These are phyloP conservation scores for Sarcophaga caerulescens DNA, from an alignment of 2,888 invertebrate genomes.

Conservation along the genomic window DNA sequence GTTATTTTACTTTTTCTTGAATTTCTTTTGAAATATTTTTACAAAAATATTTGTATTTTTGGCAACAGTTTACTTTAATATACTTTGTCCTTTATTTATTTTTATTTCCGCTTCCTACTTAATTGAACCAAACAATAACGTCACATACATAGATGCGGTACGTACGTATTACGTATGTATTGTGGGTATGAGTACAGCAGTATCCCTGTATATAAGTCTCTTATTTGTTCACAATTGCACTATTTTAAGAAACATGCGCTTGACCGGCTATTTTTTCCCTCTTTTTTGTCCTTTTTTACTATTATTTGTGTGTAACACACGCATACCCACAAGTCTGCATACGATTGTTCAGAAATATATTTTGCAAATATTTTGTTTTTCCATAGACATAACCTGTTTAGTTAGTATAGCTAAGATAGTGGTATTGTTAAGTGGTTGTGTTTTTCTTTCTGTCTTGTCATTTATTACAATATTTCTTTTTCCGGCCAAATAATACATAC, in stretches of 20 bases:
- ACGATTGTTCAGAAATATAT: not conserved
- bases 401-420: conserved; percentile 56
- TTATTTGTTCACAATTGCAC: conserved; percentile 15
- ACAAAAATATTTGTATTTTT: not conserved
- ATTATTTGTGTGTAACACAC: not conserved
- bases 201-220: not conserved
- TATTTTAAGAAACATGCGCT: conserved; percentile 62
- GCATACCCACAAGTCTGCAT: not conserved
- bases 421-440: conserved; percentile 49
- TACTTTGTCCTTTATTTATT: conserved; percentile 14
- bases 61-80: conserved; percentile 23
- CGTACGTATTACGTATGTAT: not conserved
- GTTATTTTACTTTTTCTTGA: no score
- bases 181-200: no score
- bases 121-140: conserved; percentile 28
- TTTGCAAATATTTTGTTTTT: conserved; percentile 42
- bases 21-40: no score
- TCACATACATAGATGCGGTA: not conserved
- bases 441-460: conserved; percentile 20
- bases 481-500: not conserved
- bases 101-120: conserved; percentile 55
- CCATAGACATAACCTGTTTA: not conserved
- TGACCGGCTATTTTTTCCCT: conserved; percentile 39
- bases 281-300: not conserved
- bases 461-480: not conserved